Evolutionary conservation across 2,888 invertebrate genomes (phyloP), one percentile per base, ranked within the genome.

Genomic region (Stenichneumon culpator): DNA sequence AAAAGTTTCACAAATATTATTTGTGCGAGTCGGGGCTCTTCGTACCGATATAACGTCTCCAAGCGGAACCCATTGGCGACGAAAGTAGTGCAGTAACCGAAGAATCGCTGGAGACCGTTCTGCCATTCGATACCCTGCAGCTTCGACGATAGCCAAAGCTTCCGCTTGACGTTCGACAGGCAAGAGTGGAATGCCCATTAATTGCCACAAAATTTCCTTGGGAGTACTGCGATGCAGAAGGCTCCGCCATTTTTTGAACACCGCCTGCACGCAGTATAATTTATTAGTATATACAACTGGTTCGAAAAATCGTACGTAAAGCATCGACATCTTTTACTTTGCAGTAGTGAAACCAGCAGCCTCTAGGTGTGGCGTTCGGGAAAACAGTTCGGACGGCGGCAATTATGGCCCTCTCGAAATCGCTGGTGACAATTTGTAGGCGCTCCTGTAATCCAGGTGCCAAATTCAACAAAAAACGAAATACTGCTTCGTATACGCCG

Each of bases 121-220:
- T 22, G 69, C 50, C 4, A 50, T 50, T 11, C 16, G 69, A 16
- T 50, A 50, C 28, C 25, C 69, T 50, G 50, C 50, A 28, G 28
- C 69, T 5, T 50, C 50, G 28, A 69, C 28, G 6, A 28, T 28
- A 16, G 50, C 50, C 3, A 69, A n/a, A 50, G 69, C 69, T 28
- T 69, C 47, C 6, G 3, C 25, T 50, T 69, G 50, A 50, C 16
- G 16, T 16, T 69, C 69, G 28, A 47, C 28, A 28, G 69, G 69
- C 25, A 69, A 14, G 25, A 69, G 50, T 5, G 69, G 69, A 16
- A 69, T 69, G 25, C 28, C 69, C 28, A 69, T 69, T 25, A 69
- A 28, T 50, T 7, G 22, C 47, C 69, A 69, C 28, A 69, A 9
- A 16, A 69, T 6, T 6, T 50, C 50, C 50, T 69, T 69, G 0